phyloP scores from a whole-genome alignment of 2,888 invertebrate species.

The Sminthurinus aureus region DNA sequence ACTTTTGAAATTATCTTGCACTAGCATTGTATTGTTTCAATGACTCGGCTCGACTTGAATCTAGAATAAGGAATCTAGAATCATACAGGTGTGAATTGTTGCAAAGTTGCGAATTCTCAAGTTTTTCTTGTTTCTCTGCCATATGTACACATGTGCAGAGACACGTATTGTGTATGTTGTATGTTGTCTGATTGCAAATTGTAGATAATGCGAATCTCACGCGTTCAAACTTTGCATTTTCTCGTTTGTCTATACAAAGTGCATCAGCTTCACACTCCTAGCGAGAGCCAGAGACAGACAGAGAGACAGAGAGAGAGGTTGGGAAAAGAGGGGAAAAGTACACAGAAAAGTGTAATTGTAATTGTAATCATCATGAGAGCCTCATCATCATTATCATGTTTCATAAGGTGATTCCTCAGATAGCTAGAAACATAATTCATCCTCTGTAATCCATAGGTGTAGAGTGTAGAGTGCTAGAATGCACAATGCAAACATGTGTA shows the following conservation, averaged over 20 bases:
- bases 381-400: not conserved
- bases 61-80: not conserved
- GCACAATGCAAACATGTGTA: no score
- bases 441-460: no score
- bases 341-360: not conserved
- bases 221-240: not conserved
- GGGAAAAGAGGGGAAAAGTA: not conserved
- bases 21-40: no score
- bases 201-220: not conserved
- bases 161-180: no score
- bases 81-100: conserved; percentile 14
- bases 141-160: not conserved
- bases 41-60: not conserved
- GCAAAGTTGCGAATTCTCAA: conserved; percentile 11
- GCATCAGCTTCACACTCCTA: no score
- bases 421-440: not conserved
- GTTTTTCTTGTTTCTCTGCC: conserved; percentile 3
- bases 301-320: no score
- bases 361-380: not conserved
- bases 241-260: no score
- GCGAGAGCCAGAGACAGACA: no score
- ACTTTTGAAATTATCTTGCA: no score
- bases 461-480: not conserved
- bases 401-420: not conserved
- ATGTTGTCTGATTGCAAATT: not conserved